A percentile compares a stretch with the other conserved stretches of the same genome.
phyloP scores from a whole-genome alignment of 2,113 vertebrate genomes.

The Girardinichthys multiradiatus region DNA sequence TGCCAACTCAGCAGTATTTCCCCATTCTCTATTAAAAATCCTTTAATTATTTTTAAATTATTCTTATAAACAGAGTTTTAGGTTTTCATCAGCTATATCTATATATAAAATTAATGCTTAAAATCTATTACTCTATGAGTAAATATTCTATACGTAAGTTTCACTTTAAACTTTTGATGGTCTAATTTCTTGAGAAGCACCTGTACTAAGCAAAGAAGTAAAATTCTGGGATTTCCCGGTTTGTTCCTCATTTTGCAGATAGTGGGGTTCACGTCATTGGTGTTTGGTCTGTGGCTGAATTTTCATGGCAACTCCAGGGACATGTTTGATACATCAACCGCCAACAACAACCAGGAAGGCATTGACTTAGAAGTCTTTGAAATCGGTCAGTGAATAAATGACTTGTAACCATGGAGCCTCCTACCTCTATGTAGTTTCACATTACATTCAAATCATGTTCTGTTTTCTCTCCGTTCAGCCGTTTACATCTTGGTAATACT shows the following conservation, averaged over 20 bases:
- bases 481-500: conserved; percentile 61
- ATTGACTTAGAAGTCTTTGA: conserved; percentile 59
- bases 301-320: conserved; percentile 44
- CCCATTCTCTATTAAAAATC: background rate
- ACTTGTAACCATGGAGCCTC: background rate
- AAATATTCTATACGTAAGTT: background rate
- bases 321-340: conserved; percentile 30
- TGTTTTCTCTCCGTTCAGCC: conserved; percentile 27
- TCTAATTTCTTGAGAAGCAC: background rate
- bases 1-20: too few relatives aligned
- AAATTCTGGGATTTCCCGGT: background rate
- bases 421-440: background rate
- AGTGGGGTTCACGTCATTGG: conserved; percentile 54
- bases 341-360: background rate
- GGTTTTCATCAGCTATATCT: background rate
- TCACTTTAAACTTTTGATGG: background rate
- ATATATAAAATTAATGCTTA: background rate
- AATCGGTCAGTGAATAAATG: conserved; percentile 37
- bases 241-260: conserved; percentile 29
- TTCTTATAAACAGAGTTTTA: background rate
- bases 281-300: conserved; percentile 65
- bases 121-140: background rate
- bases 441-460: background rate
- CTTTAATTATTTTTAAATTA: background rate
- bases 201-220: too few relatives aligned